Conservation (phyloP, 2,888 invertebrate genomes). For the Cephalotes varians region DNA sequence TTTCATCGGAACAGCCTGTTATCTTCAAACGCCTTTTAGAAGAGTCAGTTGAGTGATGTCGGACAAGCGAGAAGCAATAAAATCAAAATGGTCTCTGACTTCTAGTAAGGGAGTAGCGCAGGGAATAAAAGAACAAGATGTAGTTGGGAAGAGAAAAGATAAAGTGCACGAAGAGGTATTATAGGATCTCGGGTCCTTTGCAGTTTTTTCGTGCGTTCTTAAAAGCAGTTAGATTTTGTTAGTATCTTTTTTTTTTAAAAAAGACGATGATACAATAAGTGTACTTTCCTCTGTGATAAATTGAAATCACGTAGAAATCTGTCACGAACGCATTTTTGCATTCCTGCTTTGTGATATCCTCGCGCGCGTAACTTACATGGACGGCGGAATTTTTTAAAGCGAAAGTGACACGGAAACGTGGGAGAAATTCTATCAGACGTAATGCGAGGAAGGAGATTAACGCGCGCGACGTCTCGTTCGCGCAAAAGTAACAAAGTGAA, state of each 20-base stretch:
- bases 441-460: slow-evolving; percentile 32
- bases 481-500: slow-evolving; percentile 60
- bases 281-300: not conserved
- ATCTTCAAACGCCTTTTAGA: slow-evolving; percentile 55
- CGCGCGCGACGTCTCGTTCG: slow-evolving; percentile 42
- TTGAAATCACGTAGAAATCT: not conserved
- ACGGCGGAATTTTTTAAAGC: not conserved
- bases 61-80: slow-evolving; percentile 57
- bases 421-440: slow-evolving; percentile 51
- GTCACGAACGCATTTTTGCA: not conserved
- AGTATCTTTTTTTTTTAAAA: slow-evolving; percentile 4
- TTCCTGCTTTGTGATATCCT: not conserved
- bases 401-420: slow-evolving; percentile 33
- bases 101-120: slow-evolving; percentile 24
- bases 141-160: slow-evolving; percentile 49
- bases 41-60: slow-evolving; percentile 50
- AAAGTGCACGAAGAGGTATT: slow-evolving; percentile 56
- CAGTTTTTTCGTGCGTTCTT: slow-evolving; percentile 64
- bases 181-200: slow-evolving; percentile 50
- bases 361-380: not conserved
- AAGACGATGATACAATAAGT: not conserved
- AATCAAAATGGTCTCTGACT: slow-evolving; percentile 60
- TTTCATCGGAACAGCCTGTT: slow-evolving; percentile 40
- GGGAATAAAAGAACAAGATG: slow-evolving; percentile 48
- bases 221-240: slow-evolving; percentile 21